These are phyloP conservation scores for Tadarida brasiliensis DNA, from an alignment of 2,797 vertebrate genomes.

Conservation along the genomic window DNA sequence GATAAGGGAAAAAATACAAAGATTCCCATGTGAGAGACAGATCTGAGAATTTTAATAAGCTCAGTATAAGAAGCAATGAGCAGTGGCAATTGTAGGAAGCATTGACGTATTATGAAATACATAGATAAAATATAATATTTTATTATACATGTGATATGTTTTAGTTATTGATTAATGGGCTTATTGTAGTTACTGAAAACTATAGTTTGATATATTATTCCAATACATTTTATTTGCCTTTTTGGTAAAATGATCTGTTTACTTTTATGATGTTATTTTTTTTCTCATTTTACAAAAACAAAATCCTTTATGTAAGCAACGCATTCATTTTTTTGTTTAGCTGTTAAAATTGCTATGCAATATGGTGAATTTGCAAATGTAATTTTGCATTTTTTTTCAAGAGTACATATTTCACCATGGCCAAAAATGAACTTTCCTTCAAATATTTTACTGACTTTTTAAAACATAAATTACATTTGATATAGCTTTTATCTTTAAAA, in stretches of 20 bases:
- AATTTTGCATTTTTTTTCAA: constrained; percentile 12
- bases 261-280: not conserved
- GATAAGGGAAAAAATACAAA: not conserved
- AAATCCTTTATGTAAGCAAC: not conserved
- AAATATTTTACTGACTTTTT: not conserved
- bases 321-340: not conserved
- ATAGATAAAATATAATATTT: not conserved
- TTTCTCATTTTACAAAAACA: not conserved
- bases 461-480: not conserved
- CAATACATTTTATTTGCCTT: not conserved
- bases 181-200: not conserved
- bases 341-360: not conserved
- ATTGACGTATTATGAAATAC: not conserved
- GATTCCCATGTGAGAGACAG: not conserved
- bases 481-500: not conserved
- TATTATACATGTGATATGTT: not conserved
- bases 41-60: not conserved
- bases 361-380: not conserved
- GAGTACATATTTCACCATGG: not conserved
- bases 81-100: not conserved
- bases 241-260: not conserved
- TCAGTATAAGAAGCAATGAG: not conserved
- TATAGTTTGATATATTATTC: not conserved
- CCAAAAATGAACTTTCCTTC: not conserved
- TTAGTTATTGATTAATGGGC: not conserved